Evolutionary conservation across 2,888 invertebrate genomes (phyloP), one percentile per base, ranked within the genome.

Genomic region (Arctia plantaginis): DNA sequence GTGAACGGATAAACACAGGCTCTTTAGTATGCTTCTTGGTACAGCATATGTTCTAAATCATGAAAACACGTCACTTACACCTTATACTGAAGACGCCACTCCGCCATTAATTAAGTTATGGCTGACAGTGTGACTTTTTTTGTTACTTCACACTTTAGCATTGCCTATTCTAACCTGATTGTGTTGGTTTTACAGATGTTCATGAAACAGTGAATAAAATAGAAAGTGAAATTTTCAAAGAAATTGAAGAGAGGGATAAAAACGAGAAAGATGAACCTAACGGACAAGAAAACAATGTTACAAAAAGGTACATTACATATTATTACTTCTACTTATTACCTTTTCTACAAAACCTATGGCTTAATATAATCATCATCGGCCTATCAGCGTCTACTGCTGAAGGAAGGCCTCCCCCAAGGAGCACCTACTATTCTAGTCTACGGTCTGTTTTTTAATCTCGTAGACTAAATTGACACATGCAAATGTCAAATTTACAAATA

Each of bases 211-310:
- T 95, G 0, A 85, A 90, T 69, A 84, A 90, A 80, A 76, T 94
- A 23, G 95, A 95, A 78, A 86, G 80, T 0, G 89, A 92, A 76
- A 95, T 95, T 74, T 95, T 94, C 76, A 88, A 93, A 80, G 90
- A 93, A 80, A 95, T 95, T 65, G 92, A 92, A 84, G 88, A 90
- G 59, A 84, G 78, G 18, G 90, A 91, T 23, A 89, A 88, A 74
- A 82, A 86, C 41, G 90, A 86, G 39, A 72, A 80, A 12, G 27
- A 8, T 3, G 55, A 69, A 35, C 77, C 80, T 33, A 72, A 59
- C 51, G 74, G 10, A 65, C 27, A 44, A 44, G 80, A 78, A 30
- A 69, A 13, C 23, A 90, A 91, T 75, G 82, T 90, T 13, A 91
- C 90, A 23, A 88, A 85, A 82, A 91, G 93, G 93, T 93, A 86